Conservation (phyloP, 2,888 invertebrate species). For the Dynastes tityus region DNA sequence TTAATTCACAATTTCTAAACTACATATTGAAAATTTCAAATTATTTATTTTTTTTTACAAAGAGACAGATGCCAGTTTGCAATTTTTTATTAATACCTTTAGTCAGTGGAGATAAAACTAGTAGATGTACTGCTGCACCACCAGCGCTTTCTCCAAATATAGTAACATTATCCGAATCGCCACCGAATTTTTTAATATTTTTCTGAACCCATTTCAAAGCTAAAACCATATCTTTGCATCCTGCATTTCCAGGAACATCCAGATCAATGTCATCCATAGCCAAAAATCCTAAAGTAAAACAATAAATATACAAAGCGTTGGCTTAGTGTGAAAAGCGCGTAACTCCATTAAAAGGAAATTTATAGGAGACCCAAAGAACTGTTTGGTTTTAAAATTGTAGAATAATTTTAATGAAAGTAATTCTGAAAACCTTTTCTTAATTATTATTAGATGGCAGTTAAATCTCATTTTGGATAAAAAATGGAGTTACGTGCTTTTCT, state of each 20-base stretch:
- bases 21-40: neutral
- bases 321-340: too few species aligned
- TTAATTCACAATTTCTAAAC: neutral
- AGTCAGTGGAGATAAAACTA: slow-evolving; percentile 71
- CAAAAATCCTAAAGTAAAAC: slow-evolving; percentile 67
- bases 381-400: too few species aligned
- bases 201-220: slow-evolving; percentile 72
- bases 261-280: slow-evolving; percentile 69
- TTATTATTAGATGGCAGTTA: too few species aligned
- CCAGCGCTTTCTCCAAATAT: slow-evolving; percentile 74
- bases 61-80: neutral
- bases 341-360: too few species aligned
- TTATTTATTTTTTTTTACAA: neutral
- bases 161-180: slow-evolving; percentile 72
- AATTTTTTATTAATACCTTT: slow-evolving; percentile 52
- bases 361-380: too few species aligned
- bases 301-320: neutral
- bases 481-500: too few species aligned
- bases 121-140: slow-evolving; percentile 70
- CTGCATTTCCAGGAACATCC: slow-evolving; percentile 73
- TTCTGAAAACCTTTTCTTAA: too few species aligned
- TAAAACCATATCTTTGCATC: slow-evolving; percentile 72
- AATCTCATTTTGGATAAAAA: too few species aligned
- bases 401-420: too few species aligned
- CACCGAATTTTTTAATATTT: slow-evolving; percentile 72